These are phyloP conservation scores for Illadopsis cleaveri DNA, from an alignment of 2,113 vertebrate genomes.

Conservation along the genomic window DNA sequence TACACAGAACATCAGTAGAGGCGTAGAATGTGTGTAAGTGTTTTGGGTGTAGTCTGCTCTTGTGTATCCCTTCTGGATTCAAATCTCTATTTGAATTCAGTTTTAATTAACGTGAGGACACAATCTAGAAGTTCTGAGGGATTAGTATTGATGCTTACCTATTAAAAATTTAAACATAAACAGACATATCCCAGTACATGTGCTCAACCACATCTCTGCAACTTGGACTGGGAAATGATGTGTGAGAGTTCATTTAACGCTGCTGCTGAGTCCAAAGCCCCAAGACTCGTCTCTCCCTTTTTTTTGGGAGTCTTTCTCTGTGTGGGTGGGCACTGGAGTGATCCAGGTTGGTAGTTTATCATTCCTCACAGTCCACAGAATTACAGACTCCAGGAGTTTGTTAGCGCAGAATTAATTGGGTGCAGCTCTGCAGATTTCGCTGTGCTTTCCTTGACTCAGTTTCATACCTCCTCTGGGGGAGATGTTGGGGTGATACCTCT, in stretches of 20 bases:
- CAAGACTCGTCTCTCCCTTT: neutral
- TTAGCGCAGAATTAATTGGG: neutral
- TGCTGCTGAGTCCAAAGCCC: neutral
- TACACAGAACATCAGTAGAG: neutral
- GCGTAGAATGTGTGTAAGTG: neutral
- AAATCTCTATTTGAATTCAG: neutral
- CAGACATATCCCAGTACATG: neutral
- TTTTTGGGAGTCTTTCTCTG: neutral
- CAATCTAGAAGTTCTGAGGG: neutral
- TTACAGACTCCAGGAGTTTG: neutral
- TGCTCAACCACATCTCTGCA: neutral
- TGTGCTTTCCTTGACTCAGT: neutral
- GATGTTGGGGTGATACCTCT: neutral
- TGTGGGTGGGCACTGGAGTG: neutral
- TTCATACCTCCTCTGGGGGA: accelerated
- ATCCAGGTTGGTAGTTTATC: neutral
- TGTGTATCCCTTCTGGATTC: neutral
- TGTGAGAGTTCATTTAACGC: neutral
- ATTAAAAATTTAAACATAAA: neutral
- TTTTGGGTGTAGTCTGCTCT: neutral
- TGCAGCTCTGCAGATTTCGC: neutral
- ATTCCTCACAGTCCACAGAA: neutral
- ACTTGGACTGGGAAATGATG: accelerated
- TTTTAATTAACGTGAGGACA: neutral
- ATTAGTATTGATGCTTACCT: neutral